Base-by-base conservation (phyloP, 1,140 invertebrate species). In the Drosophila sp. region DNA sequence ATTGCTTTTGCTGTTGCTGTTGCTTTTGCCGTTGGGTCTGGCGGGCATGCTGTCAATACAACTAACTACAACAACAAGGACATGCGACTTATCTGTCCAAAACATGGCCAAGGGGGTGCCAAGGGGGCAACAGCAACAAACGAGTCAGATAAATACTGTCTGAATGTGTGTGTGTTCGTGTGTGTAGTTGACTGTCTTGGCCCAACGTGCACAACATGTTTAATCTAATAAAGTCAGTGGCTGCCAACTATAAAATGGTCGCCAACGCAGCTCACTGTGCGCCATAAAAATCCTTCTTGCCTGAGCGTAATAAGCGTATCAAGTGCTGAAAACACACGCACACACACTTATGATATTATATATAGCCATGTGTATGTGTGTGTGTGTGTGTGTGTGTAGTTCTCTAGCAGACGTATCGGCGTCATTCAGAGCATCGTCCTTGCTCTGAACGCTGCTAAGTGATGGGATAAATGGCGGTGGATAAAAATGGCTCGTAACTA, bases 401-500 rank as follows among this genome's bases (percentile, higher is more conserved):
- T 14, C 8, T 62, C 38, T 45, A 48, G 51, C 71, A 77, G 72
- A 74, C 41, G 41, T 45, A 67, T 78, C 72, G 71, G 71, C 69
- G 69, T 82, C 77, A 56, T 67, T 56, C 8, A 63, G 73, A 81
- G 59, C 75, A 59, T 63, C 45, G 36, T 67, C 63, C 14, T 51
- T 53, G 34, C 61, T 53, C n/a, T 84, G 65, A 54, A 67, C 59
- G 67, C 65, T 63, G 82, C 79, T 86, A 86, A 87, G 83, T 86
- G 82, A 87, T 87, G 83, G 82, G 75, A 87, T 87, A 87, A 87
- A 87, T 89, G 82, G 76, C 65, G 83, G 75, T 63, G 82, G 78
- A 89, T 87, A 87, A 89, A 89, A 82, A 87, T 87, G 70, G 83
- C 59, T 87, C 72, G 83, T 82, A 89, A 89, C 83, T 81, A 78